Evolutionary conservation across 2,888 invertebrate genomes (phyloP), one percentile per base, ranked within the genome.

Genomic region (Chironomus riparius): DNA sequence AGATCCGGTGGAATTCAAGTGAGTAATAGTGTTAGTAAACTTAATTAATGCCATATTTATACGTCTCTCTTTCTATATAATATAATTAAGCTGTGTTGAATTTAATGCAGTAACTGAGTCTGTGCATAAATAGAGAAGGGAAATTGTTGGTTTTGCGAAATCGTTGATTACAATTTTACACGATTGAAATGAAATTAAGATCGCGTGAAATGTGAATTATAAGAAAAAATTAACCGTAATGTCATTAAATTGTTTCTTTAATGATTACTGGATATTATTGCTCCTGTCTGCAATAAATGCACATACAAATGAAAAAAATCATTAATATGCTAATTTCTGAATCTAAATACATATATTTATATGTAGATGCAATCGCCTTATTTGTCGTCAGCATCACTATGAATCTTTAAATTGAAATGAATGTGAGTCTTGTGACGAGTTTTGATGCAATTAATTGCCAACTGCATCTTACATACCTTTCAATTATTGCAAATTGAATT

Each of bases 1-100:
- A 38, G 62, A 72, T 72, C 72, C 72, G 72, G 72, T 72, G 72
- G 38, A 47, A 50, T 56, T 71, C 56, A 71, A 70, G 71, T 50
- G 24, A 71, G 50, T 70, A 56, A 56, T 6, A 71, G 71, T 28
- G 71, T 56, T 48, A 38, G 38, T 38, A 38, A 38, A 71, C 22
- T 71, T 71, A 71, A 71, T 71, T 71, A 71, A 71, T 24, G 12
- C 21, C 28, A 70, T 22, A 56, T 71, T 24, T 21, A 18, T 21
- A 12, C 12, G 65, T 24, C 12, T 22, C 21, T 62, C 38, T 38
- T 38, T 38, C 38, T 38, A 10, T 10, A 38, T 38, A 38, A 38
- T 15, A 15, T 56, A 18, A 7, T 56, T 56, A 13, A 50, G 15
- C 15, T 50, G 50, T 15, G 50, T 50, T 50, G 50, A n/a, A 15